phyloP scores from a whole-genome alignment of 1,140 invertebrate species.

The Brachionus angularis region DNA sequence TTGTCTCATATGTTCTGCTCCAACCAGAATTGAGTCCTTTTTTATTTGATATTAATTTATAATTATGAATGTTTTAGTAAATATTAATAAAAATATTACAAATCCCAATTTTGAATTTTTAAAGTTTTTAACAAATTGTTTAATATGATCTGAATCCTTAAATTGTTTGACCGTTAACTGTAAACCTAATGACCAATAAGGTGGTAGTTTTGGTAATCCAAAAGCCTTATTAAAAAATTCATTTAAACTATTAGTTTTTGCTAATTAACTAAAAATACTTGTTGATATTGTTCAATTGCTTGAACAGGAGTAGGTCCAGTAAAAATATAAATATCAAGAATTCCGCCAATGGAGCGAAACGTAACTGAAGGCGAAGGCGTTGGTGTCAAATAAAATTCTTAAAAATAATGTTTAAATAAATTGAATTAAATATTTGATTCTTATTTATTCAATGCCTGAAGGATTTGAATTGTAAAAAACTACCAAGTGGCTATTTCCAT shows the following conservation, averaged over 20 bases:
- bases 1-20: constrained; percentile 24
- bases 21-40: constrained; percentile 38
- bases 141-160: constrained; percentile 47
- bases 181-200: constrained; percentile 61
- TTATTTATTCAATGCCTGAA: constrained; percentile 3
- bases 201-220: constrained; percentile 59
- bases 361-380: constrained; percentile 52
- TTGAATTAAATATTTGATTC: neutral
- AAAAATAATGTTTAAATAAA: constrained; percentile 46
- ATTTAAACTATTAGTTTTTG: neutral
- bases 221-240: constrained; percentile 46
- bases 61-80: neutral
- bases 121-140: neutral
- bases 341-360: constrained; percentile 53
- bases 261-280: constrained; percentile 42
- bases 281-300: constrained; percentile 46
- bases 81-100: constrained; percentile 35
- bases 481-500: constrained; percentile 56
- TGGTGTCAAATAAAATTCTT: constrained; percentile 40
- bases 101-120: neutral
- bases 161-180: constrained; percentile 59
- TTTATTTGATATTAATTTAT: neutral
- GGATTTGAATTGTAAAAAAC: constrained; percentile 55
- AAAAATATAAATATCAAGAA: constrained; percentile 60
- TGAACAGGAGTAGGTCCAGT: constrained; percentile 59